Conservation (phyloP, 2,797 vertebrate genomes). For the Hippopotamyrus pictus region DNA sequence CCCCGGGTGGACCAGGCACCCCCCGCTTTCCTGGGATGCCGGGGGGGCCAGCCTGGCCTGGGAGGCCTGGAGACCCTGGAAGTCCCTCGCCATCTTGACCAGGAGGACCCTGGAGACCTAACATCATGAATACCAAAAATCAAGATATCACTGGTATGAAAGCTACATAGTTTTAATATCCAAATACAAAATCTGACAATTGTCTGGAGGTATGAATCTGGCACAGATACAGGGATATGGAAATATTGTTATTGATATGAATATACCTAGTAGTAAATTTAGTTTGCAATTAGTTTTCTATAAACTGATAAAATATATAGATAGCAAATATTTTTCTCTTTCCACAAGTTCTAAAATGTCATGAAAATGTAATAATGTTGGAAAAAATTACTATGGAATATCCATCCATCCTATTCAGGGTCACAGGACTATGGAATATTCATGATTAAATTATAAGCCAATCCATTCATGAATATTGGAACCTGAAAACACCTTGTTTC, state of each 20-base stretch:
- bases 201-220: background rate
- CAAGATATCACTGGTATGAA: background rate
- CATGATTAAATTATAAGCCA: background rate
- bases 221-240: background rate
- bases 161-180: background rate
- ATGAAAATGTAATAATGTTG: background rate
- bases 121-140: conserved; percentile 1
- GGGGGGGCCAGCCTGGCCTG: conserved; percentile 58
- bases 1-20: conserved; percentile 53
- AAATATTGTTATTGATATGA: background rate
- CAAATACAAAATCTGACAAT: background rate
- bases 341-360: background rate
- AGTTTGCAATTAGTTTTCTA: background rate
- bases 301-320: background rate
- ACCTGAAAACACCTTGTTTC: background rate
- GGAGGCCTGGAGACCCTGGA: conserved; percentile 58
- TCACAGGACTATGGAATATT: background rate
- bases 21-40: conserved; percentile 64
- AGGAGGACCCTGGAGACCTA: conserved; percentile 62
- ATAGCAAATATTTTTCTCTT: background rate
- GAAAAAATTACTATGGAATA: background rate
- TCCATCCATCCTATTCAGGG: background rate
- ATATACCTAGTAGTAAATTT: background rate
- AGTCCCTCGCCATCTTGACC: conserved; percentile 62
- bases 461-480: background rate